Conservation (phyloP, 1,140 invertebrate species). For the Bradynema listronoti region DNA sequence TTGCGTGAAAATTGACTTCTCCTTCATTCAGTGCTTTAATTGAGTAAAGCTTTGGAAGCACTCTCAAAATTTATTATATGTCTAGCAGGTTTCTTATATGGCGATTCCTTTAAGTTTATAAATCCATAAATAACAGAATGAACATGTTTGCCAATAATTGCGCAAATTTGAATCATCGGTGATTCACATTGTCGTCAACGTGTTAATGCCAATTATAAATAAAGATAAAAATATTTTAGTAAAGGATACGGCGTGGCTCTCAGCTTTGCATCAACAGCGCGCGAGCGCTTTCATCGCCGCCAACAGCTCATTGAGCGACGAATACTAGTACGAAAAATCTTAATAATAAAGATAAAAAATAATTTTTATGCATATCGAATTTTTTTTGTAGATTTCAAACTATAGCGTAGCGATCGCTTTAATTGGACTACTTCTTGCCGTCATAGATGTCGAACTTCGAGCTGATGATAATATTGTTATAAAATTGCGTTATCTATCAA, state of each 20-base stretch:
- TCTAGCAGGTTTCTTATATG: too few species aligned
- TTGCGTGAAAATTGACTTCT: too few species aligned
- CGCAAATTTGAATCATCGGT: too few species aligned
- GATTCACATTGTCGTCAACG: too few species aligned
- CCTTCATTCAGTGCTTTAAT: too few species aligned
- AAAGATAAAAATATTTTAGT: too few species aligned
- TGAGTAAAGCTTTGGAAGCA: too few species aligned
- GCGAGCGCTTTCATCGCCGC: slow-evolving; percentile 27
- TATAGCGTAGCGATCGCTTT: slow-evolving; percentile 37
- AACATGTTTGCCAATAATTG: too few species aligned
- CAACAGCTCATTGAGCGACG: slow-evolving; percentile 24
- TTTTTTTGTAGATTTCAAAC: slow-evolving; percentile 42
- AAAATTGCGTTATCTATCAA: background rate
- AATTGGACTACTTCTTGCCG: slow-evolving; percentile 36
- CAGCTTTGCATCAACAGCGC: slow-evolving; percentile 18
- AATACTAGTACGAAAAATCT: slow-evolving; percentile 22
- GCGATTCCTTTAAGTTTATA: too few species aligned
- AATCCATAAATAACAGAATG: too few species aligned
- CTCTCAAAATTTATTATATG: too few species aligned
- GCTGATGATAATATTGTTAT: background rate
- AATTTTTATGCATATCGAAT: background rate
- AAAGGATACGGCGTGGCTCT: slow-evolving; percentile 41
- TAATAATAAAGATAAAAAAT: background rate
- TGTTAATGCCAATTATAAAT: too few species aligned
- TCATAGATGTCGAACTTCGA: slow-evolving; percentile 46